Base-by-base conservation (phyloP, 1,140 invertebrate genomes). In the Calliphora vicina region DNA sequence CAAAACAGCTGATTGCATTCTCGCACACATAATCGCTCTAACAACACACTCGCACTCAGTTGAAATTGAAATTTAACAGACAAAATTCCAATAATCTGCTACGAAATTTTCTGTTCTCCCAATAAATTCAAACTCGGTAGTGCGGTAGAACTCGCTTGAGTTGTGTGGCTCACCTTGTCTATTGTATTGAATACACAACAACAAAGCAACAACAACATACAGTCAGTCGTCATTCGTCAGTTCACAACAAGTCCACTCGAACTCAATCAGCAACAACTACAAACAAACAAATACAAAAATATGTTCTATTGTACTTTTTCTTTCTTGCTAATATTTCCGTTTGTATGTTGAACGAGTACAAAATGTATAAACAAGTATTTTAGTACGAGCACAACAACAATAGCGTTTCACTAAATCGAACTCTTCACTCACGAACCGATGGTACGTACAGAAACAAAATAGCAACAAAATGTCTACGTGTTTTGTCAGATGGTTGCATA, bases 51-150 rank as follows among this genome's bases (percentile, higher is more conserved):
- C 35, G 5, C 35, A 35, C 35, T 35, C 35, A 35, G 35, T 35
- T 10, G 45, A 50, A 50, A 50, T 50, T 5, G 35, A 35, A 2
- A 15, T 50, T 50, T 50, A 23, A 74, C 72, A 74, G 13, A 15
- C 29, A 74, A 74, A 29, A 74, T 35, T 76, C 76, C 80, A 74
- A 23, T 71, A 61, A 42, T 74, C n/a, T n/a, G 29, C 13, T 71
- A 15, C 82, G 0, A 13, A 15, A 42, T 50, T 73, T 82, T 72
- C 80, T 84, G 84, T 29, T 29, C 81, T 73, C 84, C 84, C 80
- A 78, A 72, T 83, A 29, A 42, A 57, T 82, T 61, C 81, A 84
- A 84, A 84, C 82, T 84, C 74, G 84, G 84, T 83, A 84, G 80
- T 81, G 82, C 80, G 25, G 61, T 71, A 81, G 45, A 80, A 80